Evolutionary conservation across 2,888 invertebrate genomes (phyloP), one percentile per base, ranked within the genome.

Genomic region (Diarsia mendica): DNA sequence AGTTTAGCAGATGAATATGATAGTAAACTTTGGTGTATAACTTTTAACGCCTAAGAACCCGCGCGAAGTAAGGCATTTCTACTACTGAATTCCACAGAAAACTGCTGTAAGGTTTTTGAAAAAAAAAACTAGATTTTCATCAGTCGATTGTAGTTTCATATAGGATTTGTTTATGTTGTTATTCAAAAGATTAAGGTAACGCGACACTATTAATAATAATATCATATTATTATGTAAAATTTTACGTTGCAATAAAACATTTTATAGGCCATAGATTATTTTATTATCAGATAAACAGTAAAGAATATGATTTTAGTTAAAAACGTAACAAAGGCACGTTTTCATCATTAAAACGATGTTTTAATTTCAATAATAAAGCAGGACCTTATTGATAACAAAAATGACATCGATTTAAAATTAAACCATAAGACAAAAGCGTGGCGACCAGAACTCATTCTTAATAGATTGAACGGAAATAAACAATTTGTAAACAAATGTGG

Each of bases 281-380:
- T 8, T 39, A 39, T 39, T 39, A 80, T 80, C 1, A 28, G 28
- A 28, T 58, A 71, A 49, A 76, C 58, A 67, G 55, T 70, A 80
- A 70, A 64, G 39, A 13, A 64, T 4, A 23, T 58, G 3, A 53
- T 39, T 75, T 65, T 33, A 44, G 15, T 74, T 39, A 61, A 20
- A 3, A 28, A 48, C 20, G 8, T 64, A 55, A 44, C 63, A 53
- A 23, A 53, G 71, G 28, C 80, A 81, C 81, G 80, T 80, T 20
- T 60, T 28, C 13, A 60, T 77, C 23, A 61, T 75, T 55, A 60
- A 80, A 80, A 73, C 2, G 3, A 28, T 2, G 15, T 49, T 60
- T 60, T 60, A 33, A 28, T 66, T 72, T 15, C 15, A 9, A 33
- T n/a, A n/a, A 49, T 71, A 67, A 44, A 39, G 33, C 33, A 18